phyloP scores from a whole-genome alignment of 2,113 vertebrate genomes.

The Cyanoramphus novaezelandiae region DNA sequence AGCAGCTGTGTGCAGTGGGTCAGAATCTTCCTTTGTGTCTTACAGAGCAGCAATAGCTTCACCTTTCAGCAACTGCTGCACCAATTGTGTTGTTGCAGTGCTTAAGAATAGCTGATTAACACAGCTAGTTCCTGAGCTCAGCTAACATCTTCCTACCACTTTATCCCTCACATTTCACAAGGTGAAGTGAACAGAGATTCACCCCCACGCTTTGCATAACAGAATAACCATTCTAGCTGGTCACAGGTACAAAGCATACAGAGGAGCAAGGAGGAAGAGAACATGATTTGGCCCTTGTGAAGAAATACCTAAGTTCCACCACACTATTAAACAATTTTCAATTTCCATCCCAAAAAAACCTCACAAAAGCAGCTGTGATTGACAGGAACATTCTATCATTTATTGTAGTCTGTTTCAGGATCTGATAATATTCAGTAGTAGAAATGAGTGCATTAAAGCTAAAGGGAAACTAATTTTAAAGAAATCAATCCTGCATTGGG shows the following conservation, averaged over 20 bases:
- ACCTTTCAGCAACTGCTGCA: neutral
- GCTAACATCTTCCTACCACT: neutral
- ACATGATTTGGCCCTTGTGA: neutral
- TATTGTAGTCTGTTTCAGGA: neutral
- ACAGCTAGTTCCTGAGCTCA: neutral
- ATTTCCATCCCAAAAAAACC: conserved; percentile 15
- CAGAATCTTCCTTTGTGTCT: neutral
- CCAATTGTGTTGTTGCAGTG: neutral
- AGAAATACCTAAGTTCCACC: neutral
- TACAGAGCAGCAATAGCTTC: neutral
- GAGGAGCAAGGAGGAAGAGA: neutral
- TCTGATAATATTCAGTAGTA: conserved; percentile 16
- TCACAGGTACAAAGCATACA: accelerated
- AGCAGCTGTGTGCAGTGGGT: neutral
- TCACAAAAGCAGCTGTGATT: conserved; percentile 36
- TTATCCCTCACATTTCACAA: neutral
- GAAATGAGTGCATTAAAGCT: neutral
- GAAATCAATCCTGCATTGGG: neutral
- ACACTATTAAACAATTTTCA: conserved; percentile 2
- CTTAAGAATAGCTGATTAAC: neutral
- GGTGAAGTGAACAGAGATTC: neutral
- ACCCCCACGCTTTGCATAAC: neutral
- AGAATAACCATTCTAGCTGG: neutral
- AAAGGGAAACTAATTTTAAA: neutral
- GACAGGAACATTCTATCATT: conserved; percentile 44